Evolutionary conservation across 2,888 invertebrate genomes (phyloP), one percentile per base, ranked within the genome.

Genomic region (Lithophane semibrunnea): DNA sequence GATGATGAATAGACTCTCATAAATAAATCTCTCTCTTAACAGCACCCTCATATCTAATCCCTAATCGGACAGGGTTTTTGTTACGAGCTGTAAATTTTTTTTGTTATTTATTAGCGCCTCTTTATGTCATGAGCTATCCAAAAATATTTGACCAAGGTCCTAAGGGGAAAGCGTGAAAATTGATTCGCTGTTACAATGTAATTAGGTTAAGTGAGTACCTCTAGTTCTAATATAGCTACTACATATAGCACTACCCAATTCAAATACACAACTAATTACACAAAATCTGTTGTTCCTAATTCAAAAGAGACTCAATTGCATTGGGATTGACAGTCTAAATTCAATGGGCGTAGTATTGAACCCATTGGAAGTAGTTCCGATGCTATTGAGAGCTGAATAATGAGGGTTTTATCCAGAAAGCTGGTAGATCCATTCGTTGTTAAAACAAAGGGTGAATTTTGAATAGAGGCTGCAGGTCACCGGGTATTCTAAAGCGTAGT

Each of bases 311-410:
- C 13, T 58, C n/a, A 56, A 72, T 64, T 68, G 58, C 60, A 69
- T n/a, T 60, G 21, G 9, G 0, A 69, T 44, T 56, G 29, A 68
- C 8, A 29, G 44, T 56, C 56, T 37, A 21, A 73, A 61, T 69
- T 79, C 79, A 73, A 84, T 61, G 24, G 42, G 16, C 8, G 21
- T 54, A 66, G 49, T 58, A 63, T 56, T 61, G 21, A 21, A n/a
- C 1, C 49, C 13, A 61, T 70, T 77, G 12, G 49, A 60, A 44
- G 54, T 70, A 60, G 65, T 66, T 77, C 13, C 29, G 4, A 58
- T 37, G 44, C 79, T 74, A 78, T 83, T 68, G 47, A 42, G 7
- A 58, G 13, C 24, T 47, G 13, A 58, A 64, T 80, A 78, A 72
- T 78, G 61, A 71, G 42, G 61, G 71, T 72, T 72, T 61, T 47